Conservation (phyloP, 2,797 vertebrate genomes). For the Otolemur crassicaudatus region DNA sequence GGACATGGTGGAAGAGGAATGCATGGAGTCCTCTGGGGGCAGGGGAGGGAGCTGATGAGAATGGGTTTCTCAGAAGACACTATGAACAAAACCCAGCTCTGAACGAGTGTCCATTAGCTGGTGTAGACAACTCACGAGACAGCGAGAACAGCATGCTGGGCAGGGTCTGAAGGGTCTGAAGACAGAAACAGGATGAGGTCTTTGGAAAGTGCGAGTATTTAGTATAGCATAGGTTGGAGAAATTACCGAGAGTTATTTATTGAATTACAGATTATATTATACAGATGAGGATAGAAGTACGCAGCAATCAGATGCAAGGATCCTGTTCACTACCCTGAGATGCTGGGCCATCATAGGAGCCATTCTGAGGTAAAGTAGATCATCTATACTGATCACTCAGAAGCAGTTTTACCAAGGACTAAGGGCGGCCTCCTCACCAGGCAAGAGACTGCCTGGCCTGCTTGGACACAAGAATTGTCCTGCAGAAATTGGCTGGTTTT, state of each 20-base stretch:
- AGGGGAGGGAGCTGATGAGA: neutral
- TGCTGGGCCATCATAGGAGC: neutral
- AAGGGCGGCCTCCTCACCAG: neutral
- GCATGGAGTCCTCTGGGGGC: accelerated
- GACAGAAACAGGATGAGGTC: neutral
- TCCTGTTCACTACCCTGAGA: neutral
- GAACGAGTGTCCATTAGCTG: neutral
- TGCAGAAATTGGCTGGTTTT: neutral
- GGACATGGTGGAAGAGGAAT: neutral
- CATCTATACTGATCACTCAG: neutral
- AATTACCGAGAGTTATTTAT: neutral
- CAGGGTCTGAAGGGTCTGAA: neutral
- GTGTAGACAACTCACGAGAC: neutral
- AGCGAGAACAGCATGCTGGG: neutral
- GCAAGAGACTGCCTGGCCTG: neutral
- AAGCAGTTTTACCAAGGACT: neutral
- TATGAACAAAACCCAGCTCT: neutral
- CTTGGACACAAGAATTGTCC: neutral
- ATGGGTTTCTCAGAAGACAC: neutral
- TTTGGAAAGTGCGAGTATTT: neutral
- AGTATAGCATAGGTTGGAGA: neutral
- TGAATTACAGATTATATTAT: neutral
- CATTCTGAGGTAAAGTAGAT: neutral
- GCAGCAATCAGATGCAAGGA: neutral
- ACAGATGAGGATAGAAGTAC: neutral